phyloP scores from a whole-genome alignment of 2,113 vertebrate species.

The Tachuris rubrigastra region DNA sequence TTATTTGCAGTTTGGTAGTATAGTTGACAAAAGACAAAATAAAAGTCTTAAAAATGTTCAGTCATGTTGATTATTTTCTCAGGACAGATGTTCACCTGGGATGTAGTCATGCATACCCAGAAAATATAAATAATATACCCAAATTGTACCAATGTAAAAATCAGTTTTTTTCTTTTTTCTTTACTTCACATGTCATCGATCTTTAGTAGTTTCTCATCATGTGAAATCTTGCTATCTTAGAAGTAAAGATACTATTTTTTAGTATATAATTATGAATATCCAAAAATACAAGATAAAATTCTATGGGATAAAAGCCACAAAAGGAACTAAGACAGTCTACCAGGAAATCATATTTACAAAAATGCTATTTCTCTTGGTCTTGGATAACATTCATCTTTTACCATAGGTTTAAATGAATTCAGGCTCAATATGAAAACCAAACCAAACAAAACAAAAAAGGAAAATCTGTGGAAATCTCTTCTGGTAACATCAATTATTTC shows the following conservation, averaged over 20 bases:
- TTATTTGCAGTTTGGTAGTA: not conserved
- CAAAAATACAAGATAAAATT: not conserved
- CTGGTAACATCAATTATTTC: not conserved
- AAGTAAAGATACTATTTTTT: not conserved
- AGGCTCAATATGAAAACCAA: not conserved
- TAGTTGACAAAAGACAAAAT: not conserved
- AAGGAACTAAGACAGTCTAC: not conserved
- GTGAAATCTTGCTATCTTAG: not conserved
- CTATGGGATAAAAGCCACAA: not conserved
- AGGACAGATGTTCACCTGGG: not conserved
- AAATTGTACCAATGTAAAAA: not conserved
- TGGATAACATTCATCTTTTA: not conserved
- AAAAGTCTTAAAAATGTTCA: not conserved
- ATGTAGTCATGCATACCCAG: not conserved
- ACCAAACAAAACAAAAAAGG: not conserved
- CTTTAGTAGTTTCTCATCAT: not conserved
- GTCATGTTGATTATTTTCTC: not conserved
- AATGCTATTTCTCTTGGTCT: not conserved
- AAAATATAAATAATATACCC: not conserved
- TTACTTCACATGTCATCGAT: not conserved
- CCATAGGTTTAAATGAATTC: not conserved
- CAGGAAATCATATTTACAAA: not conserved
- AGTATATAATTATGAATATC: not conserved
- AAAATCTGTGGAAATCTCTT: not conserved
- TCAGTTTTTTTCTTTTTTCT: not conserved